phyloP scores from a whole-genome alignment of 2,888 invertebrate species.

The Thelaira solivaga region DNA sequence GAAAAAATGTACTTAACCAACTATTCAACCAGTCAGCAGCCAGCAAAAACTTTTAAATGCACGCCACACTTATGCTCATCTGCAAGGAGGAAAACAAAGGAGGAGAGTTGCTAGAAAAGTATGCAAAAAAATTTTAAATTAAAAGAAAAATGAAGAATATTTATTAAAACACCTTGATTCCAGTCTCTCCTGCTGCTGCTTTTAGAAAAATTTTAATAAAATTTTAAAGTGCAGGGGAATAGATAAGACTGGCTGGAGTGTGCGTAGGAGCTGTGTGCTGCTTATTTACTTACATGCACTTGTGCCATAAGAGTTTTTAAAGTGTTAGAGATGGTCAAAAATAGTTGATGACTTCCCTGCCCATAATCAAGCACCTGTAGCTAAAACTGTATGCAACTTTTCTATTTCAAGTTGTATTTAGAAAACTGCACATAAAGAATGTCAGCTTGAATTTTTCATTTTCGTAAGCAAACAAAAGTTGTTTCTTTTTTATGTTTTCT shows the following conservation, averaged over 20 bases:
- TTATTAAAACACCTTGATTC: not conserved
- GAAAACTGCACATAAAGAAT: constrained; percentile 4
- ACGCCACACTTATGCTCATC: constrained; percentile 39
- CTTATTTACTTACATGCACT: too few relatives aligned
- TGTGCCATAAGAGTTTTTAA: not conserved
- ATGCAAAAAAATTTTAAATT: not conserved
- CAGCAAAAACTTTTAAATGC: constrained; percentile 49
- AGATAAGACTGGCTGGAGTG: constrained; percentile 14
- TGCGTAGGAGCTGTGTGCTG: not conserved
- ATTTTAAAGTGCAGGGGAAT: constrained; percentile 14
- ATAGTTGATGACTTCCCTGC: not conserved
- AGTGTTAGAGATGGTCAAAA: constrained; percentile 16
- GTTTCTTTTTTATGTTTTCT: not conserved
- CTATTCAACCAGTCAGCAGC: constrained; percentile 42
- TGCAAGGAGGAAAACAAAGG: not conserved
- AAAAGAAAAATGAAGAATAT: constrained; percentile 9
- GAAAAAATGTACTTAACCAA: constrained; percentile 54
- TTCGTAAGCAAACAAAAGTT: constrained; percentile 26
- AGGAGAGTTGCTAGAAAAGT: not conserved
- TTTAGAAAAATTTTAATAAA: constrained; percentile 16
- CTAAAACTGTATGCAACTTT: constrained; percentile 11
- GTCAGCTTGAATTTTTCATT: constrained; percentile 36
- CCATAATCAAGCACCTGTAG: constrained; percentile 44
- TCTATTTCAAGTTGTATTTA: not conserved
- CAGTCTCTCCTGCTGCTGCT: not conserved